Percentiles rank a stretch among this genome's conserved stretches.
Conservation (phyloP, 2,113 vertebrate species). For the Bettongia penicillata region DNA sequence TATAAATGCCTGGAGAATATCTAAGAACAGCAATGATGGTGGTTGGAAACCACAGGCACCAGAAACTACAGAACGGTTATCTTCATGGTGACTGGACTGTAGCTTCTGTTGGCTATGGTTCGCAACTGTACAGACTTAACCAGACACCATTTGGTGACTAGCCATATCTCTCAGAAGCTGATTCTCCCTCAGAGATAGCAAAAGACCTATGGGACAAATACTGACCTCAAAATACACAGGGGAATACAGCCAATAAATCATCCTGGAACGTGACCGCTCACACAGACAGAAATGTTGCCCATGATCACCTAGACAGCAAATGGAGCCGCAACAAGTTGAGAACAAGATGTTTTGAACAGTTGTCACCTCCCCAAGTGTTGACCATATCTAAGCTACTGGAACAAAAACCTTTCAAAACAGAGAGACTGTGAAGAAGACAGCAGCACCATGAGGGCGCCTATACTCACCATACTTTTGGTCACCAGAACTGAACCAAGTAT, state of each 20-base stretch:
- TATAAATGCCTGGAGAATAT: constrained; percentile 41
- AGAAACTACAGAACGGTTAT: background rate
- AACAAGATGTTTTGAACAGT: background rate
- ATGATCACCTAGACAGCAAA: background rate
- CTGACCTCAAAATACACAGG: background rate
- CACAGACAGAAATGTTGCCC: background rate
- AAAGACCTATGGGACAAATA: background rate
- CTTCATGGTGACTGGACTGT: background rate
- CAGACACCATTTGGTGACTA: background rate
- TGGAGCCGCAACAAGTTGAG: background rate
- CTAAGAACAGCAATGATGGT: background rate
- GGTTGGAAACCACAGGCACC: background rate
- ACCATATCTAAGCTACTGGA: background rate
- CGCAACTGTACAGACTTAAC: background rate
- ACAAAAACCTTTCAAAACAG: background rate
- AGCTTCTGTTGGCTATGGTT: background rate
- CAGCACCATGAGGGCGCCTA: background rate
- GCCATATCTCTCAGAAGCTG: background rate
- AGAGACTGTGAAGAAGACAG: background rate
- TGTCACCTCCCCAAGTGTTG: background rate
- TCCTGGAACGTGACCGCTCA: background rate
- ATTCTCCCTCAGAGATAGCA: background rate
- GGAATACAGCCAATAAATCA: background rate
- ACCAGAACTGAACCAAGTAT: background rate
- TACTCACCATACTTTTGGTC: background rate